Conservation (phyloP, 2,113 vertebrate species). For the Columba janthina region DNA sequence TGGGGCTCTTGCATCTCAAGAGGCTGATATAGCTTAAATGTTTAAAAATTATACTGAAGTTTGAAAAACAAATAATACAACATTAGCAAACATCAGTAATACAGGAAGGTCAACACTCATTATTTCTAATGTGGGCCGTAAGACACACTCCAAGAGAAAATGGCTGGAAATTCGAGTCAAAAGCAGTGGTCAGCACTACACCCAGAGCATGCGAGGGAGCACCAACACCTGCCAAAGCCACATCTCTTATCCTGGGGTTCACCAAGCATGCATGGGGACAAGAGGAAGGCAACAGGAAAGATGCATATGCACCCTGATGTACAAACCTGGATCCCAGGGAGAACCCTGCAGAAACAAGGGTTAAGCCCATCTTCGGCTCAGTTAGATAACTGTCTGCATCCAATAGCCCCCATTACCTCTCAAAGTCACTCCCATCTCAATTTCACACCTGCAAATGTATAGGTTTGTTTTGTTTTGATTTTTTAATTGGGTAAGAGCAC, state of each 20-base stretch:
- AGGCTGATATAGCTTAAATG: not conserved
- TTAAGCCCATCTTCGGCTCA: not conserved
- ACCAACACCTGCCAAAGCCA: not conserved
- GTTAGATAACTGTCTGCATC: not conserved
- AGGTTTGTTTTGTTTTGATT: not conserved
- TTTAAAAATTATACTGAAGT: not conserved
- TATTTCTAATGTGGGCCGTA: not conserved
- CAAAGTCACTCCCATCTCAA: not conserved
- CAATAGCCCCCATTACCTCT: not conserved
- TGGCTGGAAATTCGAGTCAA: not conserved
- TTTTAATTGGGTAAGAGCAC: not conserved
- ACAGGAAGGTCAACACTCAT: not conserved
- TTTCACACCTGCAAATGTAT: not conserved
- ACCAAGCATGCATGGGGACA: fast-evolving
- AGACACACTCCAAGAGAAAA: not conserved
- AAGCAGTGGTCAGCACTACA: not conserved
- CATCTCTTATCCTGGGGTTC: no score
- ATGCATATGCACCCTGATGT: fast-evolving
- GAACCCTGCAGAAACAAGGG: not conserved
- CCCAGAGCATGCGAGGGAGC: no score
- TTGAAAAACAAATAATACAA: not conserved
- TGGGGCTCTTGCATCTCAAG: not conserved
- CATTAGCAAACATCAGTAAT: not conserved
- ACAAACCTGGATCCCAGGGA: not conserved
- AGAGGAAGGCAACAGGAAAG: not conserved